Evolutionary conservation across 2,113 vertebrate species (phyloP).

Genomic region (Tinamus guttatus): DNA sequence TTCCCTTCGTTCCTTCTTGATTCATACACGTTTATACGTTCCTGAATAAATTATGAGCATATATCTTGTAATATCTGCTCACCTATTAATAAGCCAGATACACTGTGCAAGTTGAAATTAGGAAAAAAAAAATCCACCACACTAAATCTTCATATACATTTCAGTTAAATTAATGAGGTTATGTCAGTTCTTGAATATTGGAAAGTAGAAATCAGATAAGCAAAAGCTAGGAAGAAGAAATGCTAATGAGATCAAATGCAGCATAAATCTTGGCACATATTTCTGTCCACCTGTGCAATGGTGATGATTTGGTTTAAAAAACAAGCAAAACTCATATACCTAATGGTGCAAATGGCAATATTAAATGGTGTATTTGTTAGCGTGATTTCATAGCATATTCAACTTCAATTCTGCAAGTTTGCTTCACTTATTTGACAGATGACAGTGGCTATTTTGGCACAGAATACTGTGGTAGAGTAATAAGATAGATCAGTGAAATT

Average conservation of each 20-base stretch:
- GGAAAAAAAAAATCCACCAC: background rate
- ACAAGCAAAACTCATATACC: background rate
- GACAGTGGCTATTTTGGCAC: background rate
- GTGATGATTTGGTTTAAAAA: background rate
- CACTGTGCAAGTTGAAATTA: background rate
- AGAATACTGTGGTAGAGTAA: background rate
- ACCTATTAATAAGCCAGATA: constrained; percentile 5
- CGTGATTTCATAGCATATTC: background rate
- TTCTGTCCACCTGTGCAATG: fast-evolving
- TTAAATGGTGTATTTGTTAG: background rate
- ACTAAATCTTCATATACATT: background rate
- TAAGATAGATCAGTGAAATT: background rate
- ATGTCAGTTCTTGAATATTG: background rate
- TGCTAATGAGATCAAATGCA: background rate
- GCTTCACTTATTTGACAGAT: background rate
- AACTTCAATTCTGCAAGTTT: background rate
- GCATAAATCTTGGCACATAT: background rate
- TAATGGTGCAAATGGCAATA: background rate
- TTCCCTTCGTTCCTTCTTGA: background rate
- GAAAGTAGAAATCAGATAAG: background rate
- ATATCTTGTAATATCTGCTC: background rate
- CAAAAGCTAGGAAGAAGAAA: background rate
- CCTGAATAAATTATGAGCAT: background rate
- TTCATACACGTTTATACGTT: background rate
- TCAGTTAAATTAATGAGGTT: background rate